A percentile compares a stretch with the other conserved stretches of the same genome.
Conservation (phyloP, 2,888 invertebrate species). For the Mactromeris polynyma region DNA sequence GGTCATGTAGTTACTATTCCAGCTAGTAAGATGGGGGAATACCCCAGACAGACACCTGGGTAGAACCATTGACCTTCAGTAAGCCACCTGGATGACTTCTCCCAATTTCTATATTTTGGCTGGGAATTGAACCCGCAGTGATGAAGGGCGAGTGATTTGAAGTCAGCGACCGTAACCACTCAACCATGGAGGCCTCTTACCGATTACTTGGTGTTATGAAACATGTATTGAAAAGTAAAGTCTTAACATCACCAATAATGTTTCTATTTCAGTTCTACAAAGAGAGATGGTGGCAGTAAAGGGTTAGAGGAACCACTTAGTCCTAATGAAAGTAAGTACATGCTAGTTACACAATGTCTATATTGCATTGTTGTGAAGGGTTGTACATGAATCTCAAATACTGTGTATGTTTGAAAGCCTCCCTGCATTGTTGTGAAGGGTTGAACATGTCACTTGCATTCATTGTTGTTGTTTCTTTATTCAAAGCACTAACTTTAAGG, state of each 20-base stretch:
- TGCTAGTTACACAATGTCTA: neutral
- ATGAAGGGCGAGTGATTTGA: no score
- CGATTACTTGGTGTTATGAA: no score
- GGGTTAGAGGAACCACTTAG: slow-evolving; percentile 67
- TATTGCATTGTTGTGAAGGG: neutral
- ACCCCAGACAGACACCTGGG: no score
- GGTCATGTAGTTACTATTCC: no score
- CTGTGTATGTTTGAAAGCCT: neutral
- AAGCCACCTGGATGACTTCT: no score
- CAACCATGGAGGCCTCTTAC: no score
- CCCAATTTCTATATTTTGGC: no score
- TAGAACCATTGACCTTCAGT: no score
- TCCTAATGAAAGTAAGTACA: slow-evolving; percentile 76
- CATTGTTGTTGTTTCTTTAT: slow-evolving; percentile 20
- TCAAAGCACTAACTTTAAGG: neutral
- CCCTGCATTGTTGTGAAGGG: slow-evolving; percentile 29
- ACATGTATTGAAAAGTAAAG: no score
- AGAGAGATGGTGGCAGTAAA: slow-evolving; percentile 53
- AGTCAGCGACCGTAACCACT: no score
- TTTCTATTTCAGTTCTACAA: slow-evolving; percentile 61
- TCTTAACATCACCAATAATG: neutral
- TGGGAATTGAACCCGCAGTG: no score
- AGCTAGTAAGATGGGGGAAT: no score
- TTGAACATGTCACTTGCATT: slow-evolving; percentile 17
- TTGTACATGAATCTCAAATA: neutral